Evolutionary conservation across 2,113 vertebrate species (phyloP), one percentile per base, ranked within the genome.

Genomic region (Gorsachius goisagi): DNA sequence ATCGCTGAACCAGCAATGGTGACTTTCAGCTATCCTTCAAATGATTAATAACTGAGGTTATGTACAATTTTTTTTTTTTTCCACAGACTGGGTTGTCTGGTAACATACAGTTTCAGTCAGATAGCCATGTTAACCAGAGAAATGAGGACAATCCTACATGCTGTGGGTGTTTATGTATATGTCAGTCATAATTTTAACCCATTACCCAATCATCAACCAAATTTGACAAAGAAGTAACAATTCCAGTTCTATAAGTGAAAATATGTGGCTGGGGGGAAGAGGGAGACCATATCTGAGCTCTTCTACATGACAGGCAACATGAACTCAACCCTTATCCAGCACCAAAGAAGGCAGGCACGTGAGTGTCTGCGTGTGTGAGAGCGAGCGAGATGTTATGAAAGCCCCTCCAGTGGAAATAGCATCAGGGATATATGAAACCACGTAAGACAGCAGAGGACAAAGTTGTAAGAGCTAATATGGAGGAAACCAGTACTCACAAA

Each of bases 341-440:
- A 39, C 30, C 58, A 64, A 28, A 52, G 41, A 56, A 45, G 9
- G 26, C 30, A 47, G 1, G 4, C 30, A 74, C 0, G 0, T 9
- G 39, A 80, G n/a, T 1, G 0, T 35, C 12, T 37, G 37, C 12
- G n/a, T 19, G 37, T 27, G 30, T 58, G 45, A 73, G 52, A 66
- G 58, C 0, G 0, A 81, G 66, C 1, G 0, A 49, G 53, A 89
- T 3, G 73, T 8, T 87, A 56, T 37, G 77, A 75, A 60, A 93
- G 75, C 45, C 82, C 63, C 85, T 90, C 63, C 3, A 4, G 83
- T 90, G 90, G 78, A 92, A 96, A 90, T 3, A 58, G 47, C 68
- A 47, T 35, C 79, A 85, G 76, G 27, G 71, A 90, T 79, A 59
- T 62, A 67, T 80, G 72, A 88, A 94, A 95, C 85, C 90, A 93